Evolutionary conservation across 2,113 vertebrate species (phyloP), one percentile per base, ranked within the genome.

Genomic region (Aegotheles bennettii): DNA sequence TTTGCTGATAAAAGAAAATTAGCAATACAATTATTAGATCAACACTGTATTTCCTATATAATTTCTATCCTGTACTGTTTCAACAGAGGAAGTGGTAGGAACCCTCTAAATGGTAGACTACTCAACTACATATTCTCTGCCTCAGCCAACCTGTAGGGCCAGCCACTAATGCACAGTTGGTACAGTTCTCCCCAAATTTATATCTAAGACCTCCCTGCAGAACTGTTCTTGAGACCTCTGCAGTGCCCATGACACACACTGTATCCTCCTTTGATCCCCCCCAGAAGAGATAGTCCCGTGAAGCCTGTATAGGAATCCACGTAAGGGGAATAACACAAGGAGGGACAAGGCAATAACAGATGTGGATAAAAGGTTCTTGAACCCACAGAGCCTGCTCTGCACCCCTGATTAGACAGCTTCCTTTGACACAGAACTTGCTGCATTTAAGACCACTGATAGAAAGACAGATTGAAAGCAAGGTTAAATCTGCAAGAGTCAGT

Each of bases 141-240:
- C 40, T 70, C 3, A 0, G 28, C 4, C 24, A 77, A 12, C 6
- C 15, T 36, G 21, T 25, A 57, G 28, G 50, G 26, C 6, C 29
- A 50, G n/a, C 21, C 19, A 57, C 28, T 18, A 35, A 42, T 7
- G 19, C 4, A 57, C 11, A 12, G 6, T 38, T 71, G 8, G 19
- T 4, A 57, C 11, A 12, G 5, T 42, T 71, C 36, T 67, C 13
- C 24, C 11, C 14, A 54, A 54, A 75, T 21, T 54, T 47, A 4
- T 16, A 54, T 7, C 3, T 0, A 25, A 69, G 23, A 71, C 2
- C 5, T 1, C 9, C 4, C 28, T 5, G 9, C 1, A 5, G 18
- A 64, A 21, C 7, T 17, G 8, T 35, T 73, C 26, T 11, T 38
- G 26, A 70, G 65, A n/a, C 45, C 10, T 1, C 20, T 42, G 18